Base-by-base conservation (phyloP, 1,140 invertebrate genomes). In the Anastrepha ludens region DNA sequence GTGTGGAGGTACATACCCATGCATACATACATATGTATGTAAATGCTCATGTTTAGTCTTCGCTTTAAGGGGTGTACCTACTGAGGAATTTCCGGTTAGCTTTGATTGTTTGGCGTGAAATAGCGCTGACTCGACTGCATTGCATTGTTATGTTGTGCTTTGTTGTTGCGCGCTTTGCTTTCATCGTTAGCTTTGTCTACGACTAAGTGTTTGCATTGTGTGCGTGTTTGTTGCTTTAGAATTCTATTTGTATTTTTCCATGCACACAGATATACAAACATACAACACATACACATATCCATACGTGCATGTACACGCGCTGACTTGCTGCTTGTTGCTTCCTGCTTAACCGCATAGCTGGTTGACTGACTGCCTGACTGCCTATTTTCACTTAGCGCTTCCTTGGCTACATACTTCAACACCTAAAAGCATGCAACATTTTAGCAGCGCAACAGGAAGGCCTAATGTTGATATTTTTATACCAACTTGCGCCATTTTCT, bases 51-150 rank as follows among this genome's bases (percentile, higher is more conserved):
- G 64, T 29, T 65, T 8, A 39, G 2, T 29, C 29, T 29, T 29
- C 20, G 29, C 20, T 29, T 41, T 90, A 90, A 92, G 91, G 91
- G 90, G 89, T 88, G 90, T 88, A 91, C 29, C 29, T 29, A 29
- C 90, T 89, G 90, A 90, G 90, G 89, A 92, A 91, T 92, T 92
- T 92, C 90, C 89, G 59, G 90, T 88, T 90, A 87, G 87, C 85
- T 91, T 90, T 90, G 90, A 91, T 92, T 92, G 91, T 92, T 92
- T 91, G 90, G 86, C 89, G 55, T 86, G 39, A 88, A 88, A 88
- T 88, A 90, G 85, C 58, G 85, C 85, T 60, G 85, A 92, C 91
- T 91, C 91, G 44, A n/a, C 67, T 41, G 29, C 3, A 39, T n/a
- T 44, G 91, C 89, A 74, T 91, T 74, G 65, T 74, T 87, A 55